Evolutionary conservation across 2,797 vertebrate species (phyloP), one percentile per base, ranked within the genome.

Genomic region (Steatocranus sp.): DNA sequence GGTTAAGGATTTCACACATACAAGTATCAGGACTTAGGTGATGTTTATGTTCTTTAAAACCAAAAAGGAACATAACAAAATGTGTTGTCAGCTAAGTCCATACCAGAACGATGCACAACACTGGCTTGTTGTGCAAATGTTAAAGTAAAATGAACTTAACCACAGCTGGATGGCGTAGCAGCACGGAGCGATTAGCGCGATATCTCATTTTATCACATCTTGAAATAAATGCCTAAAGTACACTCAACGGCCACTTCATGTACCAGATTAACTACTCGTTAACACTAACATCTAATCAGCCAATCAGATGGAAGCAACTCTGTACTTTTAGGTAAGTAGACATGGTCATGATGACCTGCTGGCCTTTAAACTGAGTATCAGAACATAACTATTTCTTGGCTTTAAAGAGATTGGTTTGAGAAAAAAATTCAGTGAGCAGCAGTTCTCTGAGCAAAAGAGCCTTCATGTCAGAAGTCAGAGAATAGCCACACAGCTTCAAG

Each of bases 11-110:
- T 85, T 80, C 88, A 75, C 81, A 80, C 83, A 92, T 73, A 81
- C 78, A 75, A 54, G 85, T 50, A 84, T 75, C 63, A 30, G 78
- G 77, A 83, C 81, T 73, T 89, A 89, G 76, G 34, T 61, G 83
- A 46, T 94, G 94, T 95, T 95, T 95, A 92, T 95, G 92, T 96
- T 93, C 93, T 94, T 93, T 95, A 93, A 85, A 89, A 93, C 85
- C 68, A 77, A 80, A 36, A 50, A 81, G 76, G 93, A 94, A 94
- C 93, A 95, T 90, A 94, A 95, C 92, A 95, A 89, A 84, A 79
- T 75, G 83, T 78, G 80, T 79, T 20, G 58, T 79, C 74, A 51
- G 51, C 76, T 27, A 27, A 83, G 88, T 86, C 87, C 87, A 89
- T 75, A 77, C 89, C 82, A 89, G 83, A 79, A 85, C 86, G 84